These are phyloP conservation scores for Cheilosia urbana DNA, from an alignment of 2,888 invertebrate genomes.

Conservation along the genomic window DNA sequence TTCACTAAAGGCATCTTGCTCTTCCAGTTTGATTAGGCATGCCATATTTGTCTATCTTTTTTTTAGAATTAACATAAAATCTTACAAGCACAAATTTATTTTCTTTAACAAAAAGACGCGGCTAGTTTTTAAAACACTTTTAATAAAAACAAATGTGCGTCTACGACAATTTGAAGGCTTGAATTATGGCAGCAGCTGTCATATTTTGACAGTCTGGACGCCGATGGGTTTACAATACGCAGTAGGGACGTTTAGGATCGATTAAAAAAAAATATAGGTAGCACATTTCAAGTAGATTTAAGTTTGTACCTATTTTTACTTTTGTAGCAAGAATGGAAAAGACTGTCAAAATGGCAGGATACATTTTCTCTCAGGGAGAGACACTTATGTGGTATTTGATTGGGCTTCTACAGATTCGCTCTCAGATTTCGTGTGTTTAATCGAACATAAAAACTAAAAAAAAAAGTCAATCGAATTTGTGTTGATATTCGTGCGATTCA, in stretches of 20 bases:
- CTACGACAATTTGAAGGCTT: conserved; percentile 35
- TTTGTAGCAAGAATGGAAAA: no score
- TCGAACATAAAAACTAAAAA: no score
- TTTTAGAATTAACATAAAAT: not conserved
- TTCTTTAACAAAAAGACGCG: conserved; percentile 39
- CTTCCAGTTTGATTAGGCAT: conserved; percentile 30
- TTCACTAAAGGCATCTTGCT: not conserved
- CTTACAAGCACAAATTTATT: not conserved
- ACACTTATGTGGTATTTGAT: no score
- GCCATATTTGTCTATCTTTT: conserved; percentile 23
- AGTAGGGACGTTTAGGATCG: not conserved
- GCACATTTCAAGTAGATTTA: no score
- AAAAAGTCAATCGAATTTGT: no score
- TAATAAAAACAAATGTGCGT: conserved; percentile 41
- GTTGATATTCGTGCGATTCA: no score
- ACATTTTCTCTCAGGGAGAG: no score
- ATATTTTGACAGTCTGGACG: not conserved
- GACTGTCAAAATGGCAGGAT: no score
- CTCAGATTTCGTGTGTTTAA: no score
- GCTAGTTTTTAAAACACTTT: conserved; percentile 16
- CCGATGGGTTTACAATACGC: conserved; percentile 10
- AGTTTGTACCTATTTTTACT: no score
- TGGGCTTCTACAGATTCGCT: no score
- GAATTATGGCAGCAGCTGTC: conserved; percentile 39
- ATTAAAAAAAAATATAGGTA: not conserved